These are phyloP conservation scores for Aromia moschata DNA, from an alignment of 2,888 invertebrate genomes.

Conservation along the genomic window DNA sequence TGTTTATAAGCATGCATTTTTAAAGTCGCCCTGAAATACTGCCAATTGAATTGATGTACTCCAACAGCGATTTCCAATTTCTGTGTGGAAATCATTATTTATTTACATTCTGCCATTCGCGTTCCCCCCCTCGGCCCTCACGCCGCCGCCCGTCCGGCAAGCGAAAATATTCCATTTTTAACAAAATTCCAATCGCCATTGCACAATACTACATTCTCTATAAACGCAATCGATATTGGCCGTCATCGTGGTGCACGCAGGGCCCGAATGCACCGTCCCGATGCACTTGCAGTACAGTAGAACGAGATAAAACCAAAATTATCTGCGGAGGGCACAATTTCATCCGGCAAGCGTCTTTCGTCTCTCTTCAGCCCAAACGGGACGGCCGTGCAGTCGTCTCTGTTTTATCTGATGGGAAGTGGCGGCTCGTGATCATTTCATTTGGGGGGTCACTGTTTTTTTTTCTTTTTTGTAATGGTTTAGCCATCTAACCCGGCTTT, in stretches of 20 bases:
- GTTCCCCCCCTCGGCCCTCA: no score
- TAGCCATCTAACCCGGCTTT: no score
- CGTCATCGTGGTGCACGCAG: slow-evolving; percentile 47
- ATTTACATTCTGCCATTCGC: no score
- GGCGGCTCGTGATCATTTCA: no score
- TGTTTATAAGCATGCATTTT: slow-evolving; percentile 19
- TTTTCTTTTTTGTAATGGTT: no score
- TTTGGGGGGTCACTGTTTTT: no score
- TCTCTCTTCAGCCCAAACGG: slow-evolving; percentile 5
- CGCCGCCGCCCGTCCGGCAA: slow-evolving; percentile 20
- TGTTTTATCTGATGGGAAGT: slow-evolving; percentile 28
- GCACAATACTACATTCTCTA: slow-evolving; percentile 42
- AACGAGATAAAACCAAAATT: slow-evolving; percentile 44
- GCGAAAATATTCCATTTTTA: slow-evolving; percentile 39
- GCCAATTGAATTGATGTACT: slow-evolving; percentile 31
- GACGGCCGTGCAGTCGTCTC: slow-evolving; percentile 1
- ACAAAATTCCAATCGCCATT: slow-evolving; percentile 40
- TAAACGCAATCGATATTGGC: slow-evolving; percentile 49
- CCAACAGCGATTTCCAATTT: slow-evolving; percentile 29
- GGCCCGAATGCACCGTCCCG: slow-evolving; percentile 43
- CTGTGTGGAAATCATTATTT: slow-evolving; percentile 29
- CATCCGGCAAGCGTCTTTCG: slow-evolving; percentile 20
- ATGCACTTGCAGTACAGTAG: slow-evolving; percentile 44
- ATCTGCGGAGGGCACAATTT: slow-evolving; percentile 24
- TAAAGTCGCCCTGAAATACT: slow-evolving; percentile 20